These are phyloP conservation scores for Chymomyza caudatula DNA, from an alignment of 2,888 invertebrate species.

Conservation along the genomic window DNA sequence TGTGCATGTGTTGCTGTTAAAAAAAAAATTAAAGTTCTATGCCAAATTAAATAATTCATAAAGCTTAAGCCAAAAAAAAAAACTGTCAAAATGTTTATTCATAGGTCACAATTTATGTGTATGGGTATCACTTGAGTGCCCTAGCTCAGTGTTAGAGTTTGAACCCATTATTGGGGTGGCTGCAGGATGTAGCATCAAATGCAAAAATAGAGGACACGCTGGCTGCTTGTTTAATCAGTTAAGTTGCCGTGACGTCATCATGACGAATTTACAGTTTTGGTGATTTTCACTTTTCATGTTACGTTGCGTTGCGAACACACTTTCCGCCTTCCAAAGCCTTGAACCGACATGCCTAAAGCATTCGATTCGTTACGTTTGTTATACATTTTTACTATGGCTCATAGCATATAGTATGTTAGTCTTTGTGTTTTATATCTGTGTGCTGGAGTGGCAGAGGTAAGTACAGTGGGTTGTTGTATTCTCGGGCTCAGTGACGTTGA, in stretches of 20 bases:
- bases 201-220: constrained; percentile 62
- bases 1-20: too few relatives aligned
- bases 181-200: constrained; percentile 22
- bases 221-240: constrained; percentile 74
- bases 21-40: too few relatives aligned
- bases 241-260: constrained; percentile 76
- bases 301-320: not conserved
- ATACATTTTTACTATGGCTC: constrained; percentile 50
- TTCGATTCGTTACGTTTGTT: constrained; percentile 69
- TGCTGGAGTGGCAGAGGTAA: not conserved
- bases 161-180: not conserved
- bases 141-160: constrained; percentile 23
- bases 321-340: not conserved
- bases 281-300: constrained; percentile 46
- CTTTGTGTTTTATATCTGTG: not conserved
- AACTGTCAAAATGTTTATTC: constrained; percentile 75
- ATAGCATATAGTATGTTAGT: not conserved
- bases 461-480: not conserved
- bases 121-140: constrained; percentile 29
- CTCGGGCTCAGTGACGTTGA: not conserved
- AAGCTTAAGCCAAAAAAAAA: constrained; percentile 48
- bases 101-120: constrained; percentile 55
- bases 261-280: constrained; percentile 74
- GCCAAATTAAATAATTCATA: too few relatives aligned
- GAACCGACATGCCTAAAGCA: constrained; percentile 45